Base-by-base conservation (phyloP, 1,140 invertebrate genomes). In the Anastrepha ludens region DNA sequence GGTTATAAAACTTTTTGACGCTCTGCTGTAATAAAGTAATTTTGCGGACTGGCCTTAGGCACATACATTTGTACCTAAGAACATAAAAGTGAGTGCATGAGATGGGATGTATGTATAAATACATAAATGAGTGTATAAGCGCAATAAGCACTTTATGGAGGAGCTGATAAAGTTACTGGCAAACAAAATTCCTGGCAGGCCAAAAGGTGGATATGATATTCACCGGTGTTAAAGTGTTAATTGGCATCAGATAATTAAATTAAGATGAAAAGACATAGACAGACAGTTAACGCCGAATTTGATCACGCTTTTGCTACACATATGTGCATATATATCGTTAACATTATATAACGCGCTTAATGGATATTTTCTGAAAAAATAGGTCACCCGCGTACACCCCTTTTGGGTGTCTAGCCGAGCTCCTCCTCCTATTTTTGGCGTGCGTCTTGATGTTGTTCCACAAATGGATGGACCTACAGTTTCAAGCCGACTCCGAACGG, bases 1-100 rank as follows among this genome's bases (percentile, higher is more conserved):
- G 44, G 74, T 50, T 2, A 47, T 81, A 81, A 81, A 81, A 81
- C 74, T 81, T 81, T 81, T 55, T 81, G 47, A 55, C 47, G 74
- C 74, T 81, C 74, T 55, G 29, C 74, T 81, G 55, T 20, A 81
- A 81, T 81, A 55, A 81, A 81, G 74, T 47, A 81, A 81, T 81
- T 81, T 81, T 13, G 47, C 9, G 20, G 20, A 9, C 47, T 81
- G 74, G 39, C 39, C 67, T 11, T 74, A 74, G 67, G 44, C 67
- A 17, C 11, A 15, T n/a, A n/a, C 50, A 8, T 20, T 13, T 7
- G 74, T 55, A 8, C 50, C 50, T 55, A 55, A 8, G 6, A 55
- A 55, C 50, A 6, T 55, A 11, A 55, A 55, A 55, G 50, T 55
- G 6, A 55, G n/a, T 20, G 44, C 74, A 20, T n/a, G 5, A n/a